Evolutionary conservation across 2,797 vertebrate genomes (phyloP), one percentile per base, ranked within the genome.

Genomic region (Pseudomugil gertrudae): DNA sequence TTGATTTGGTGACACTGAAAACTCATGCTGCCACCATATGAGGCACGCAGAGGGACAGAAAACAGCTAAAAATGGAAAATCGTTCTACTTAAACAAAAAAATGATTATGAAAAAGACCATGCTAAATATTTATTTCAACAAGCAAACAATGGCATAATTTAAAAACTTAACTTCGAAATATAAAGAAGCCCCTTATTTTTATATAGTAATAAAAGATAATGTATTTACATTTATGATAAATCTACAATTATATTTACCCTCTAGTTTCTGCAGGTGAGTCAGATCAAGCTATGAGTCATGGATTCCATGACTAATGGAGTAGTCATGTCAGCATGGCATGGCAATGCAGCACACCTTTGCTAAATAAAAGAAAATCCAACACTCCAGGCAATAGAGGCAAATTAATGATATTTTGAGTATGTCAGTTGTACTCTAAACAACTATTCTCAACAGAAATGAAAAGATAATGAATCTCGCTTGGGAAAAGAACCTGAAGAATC

Each of bases 231-330:
- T 47, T 58, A 9, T 55, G 57, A 38, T 47, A 15, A 38, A 7
- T 21, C 9, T 33, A 19, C n/a, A 32, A 36, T 69, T 53, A 69
- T 43, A 69, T 63, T 45, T 58, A n/a, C 30, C 11, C 29, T 23
- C 6, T n/a, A n/a, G 36, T 69, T 77, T 58, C 57, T 32, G 43
- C 48, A 7, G 61, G 70, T 69, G 71, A 84, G 64, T 78, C 67
- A 77, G 61, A 73, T 78, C 55, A 33, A 51, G 43, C 65, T 1
- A 21, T 45, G 53, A 71, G 63, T 84, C 81, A 83, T 57, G 62
- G 73, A 43, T 50, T 19, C 50, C 5, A 5, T 74, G 78, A 85
- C 60, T 80, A 76, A 81, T 83, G 58, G 48, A 10, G 19, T 24
- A 61, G 74, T 73, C 80, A 45, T 83, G 60, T 79, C 60, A 50